Evolutionary conservation across 2,113 vertebrate genomes (phyloP).

Genomic region (Hyperopisus bebe): DNA sequence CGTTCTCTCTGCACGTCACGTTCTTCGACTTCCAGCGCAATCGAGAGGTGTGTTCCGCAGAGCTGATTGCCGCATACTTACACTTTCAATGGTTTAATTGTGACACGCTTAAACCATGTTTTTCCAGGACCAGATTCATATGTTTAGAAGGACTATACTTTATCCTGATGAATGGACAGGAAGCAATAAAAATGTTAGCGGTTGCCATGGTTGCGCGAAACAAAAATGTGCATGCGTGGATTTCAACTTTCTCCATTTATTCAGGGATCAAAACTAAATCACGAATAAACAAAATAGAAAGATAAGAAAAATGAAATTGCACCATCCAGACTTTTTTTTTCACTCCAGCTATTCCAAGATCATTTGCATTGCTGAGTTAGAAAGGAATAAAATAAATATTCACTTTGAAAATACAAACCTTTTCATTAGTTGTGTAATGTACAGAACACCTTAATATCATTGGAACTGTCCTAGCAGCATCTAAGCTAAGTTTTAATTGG

Average conservation of each 20-base stretch:
- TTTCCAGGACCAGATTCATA: slow-evolving; percentile 8
- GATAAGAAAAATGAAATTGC: neutral
- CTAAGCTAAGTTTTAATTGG: neutral
- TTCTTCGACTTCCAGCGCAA: neutral
- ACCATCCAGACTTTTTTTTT: neutral
- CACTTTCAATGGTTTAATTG: neutral
- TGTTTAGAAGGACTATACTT: slow-evolving; percentile 8
- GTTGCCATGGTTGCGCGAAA: slow-evolving; percentile 12
- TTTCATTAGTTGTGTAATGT: neutral
- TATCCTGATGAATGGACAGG: neutral
- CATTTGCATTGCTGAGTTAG: neutral
- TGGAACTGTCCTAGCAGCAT: neutral
- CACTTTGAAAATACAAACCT: neutral
- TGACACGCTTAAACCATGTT: neutral
- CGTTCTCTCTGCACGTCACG: no score
- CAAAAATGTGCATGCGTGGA: neutral
- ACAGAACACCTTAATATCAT: neutral
- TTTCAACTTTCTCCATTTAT: neutral
- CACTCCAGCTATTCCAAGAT: neutral
- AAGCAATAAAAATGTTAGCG: slow-evolving; percentile 10
- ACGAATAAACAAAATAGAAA: neutral
- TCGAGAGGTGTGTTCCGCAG: neutral
- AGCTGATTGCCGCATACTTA: neutral
- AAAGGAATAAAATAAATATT: neutral
- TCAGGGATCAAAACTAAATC: neutral